Percentiles rank a stretch among this genome's conserved stretches.
These are phyloP conservation scores for Maniola jurtina DNA, from an alignment of 1,140 invertebrate species.

Conservation along the genomic window DNA sequence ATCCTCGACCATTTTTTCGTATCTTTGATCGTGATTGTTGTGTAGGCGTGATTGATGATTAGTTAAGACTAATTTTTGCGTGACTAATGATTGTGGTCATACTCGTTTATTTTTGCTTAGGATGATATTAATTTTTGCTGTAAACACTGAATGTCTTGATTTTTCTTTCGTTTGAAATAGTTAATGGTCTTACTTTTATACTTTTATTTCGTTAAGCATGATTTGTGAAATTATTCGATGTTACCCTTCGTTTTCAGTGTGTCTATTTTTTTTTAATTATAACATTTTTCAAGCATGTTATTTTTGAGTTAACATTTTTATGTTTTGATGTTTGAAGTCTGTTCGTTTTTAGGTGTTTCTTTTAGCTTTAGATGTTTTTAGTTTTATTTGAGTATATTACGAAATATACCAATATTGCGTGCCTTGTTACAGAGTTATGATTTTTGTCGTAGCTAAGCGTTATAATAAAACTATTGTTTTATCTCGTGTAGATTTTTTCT, in stretches of 20 bases:
- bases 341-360: conserved; percentile 11
- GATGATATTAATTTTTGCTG: conserved; percentile 4
- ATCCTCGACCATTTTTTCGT: background rate
- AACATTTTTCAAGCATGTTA: conserved; percentile 27
- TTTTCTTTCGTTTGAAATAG: conserved; percentile 2
- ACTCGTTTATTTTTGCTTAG: background rate
- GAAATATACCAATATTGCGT: conserved; percentile 1
- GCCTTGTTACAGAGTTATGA: background rate
- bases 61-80: conserved; percentile 1
- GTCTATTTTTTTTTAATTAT: conserved; percentile 13
- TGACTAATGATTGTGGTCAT: conserved; percentile 1
- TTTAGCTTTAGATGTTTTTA: conserved; percentile 23
- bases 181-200: background rate
- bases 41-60: conserved; percentile 1
- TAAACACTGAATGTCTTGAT: conserved; percentile 9
- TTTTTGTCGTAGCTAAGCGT: background rate
- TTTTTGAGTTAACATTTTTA: conserved; percentile 24
- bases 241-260: conserved; percentile 10
- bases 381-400: conserved; percentile 7
- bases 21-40: background rate
- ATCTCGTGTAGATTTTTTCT: background rate
- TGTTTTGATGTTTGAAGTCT: conserved; percentile 14
- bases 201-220: conserved; percentile 13
- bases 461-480: background rate
- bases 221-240: conserved; percentile 15